Evolutionary conservation across 2,888 invertebrate species (phyloP).

Genomic region (Pharmacophagus antenor): DNA sequence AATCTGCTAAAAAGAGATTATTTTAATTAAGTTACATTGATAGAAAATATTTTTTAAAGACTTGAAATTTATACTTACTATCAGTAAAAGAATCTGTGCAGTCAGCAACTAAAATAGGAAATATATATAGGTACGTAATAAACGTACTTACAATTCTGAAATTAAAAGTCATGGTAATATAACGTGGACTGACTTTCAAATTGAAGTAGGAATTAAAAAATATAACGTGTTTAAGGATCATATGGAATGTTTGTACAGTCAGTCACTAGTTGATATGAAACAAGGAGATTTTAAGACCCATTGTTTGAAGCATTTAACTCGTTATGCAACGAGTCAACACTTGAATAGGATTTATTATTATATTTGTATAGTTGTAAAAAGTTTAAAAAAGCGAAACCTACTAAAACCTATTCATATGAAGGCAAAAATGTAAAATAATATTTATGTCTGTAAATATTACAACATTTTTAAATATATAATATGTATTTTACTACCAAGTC

Average conservation of each 20-base stretch:
- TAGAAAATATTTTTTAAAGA: constrained; percentile 19
- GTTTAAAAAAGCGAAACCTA: not conserved
- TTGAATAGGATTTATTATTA: not conserved
- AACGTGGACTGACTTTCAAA: constrained; percentile 1
- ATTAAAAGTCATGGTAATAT: constrained; percentile 14
- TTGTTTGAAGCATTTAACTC: constrained; percentile 39
- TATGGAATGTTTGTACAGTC: constrained; percentile 19
- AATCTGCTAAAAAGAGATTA: constrained; percentile 42
- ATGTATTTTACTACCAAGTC: too few relatives aligned
- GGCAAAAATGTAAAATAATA: too few relatives aligned
- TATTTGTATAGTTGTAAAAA: not conserved
- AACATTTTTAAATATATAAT: too few relatives aligned
- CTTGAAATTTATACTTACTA: constrained; percentile 19
- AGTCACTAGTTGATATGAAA: constrained; percentile 14
- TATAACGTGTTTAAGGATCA: constrained; percentile 5
- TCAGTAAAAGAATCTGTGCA: constrained; percentile 16
- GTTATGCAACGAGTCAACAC: constrained; percentile 18
- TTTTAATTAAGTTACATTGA: constrained; percentile 32
- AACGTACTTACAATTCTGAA: constrained; percentile 10
- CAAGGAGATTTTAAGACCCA: constrained; percentile 21
- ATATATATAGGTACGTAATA: constrained; percentile 2
- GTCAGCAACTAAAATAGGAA: not conserved
- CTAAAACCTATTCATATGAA: too few relatives aligned
- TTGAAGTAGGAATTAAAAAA: not conserved
- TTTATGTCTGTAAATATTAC: too few relatives aligned